Evolutionary conservation across 2,797 vertebrate genomes (phyloP), one percentile per base, ranked within the genome.

Genomic region (Nannoperca australis): DNA sequence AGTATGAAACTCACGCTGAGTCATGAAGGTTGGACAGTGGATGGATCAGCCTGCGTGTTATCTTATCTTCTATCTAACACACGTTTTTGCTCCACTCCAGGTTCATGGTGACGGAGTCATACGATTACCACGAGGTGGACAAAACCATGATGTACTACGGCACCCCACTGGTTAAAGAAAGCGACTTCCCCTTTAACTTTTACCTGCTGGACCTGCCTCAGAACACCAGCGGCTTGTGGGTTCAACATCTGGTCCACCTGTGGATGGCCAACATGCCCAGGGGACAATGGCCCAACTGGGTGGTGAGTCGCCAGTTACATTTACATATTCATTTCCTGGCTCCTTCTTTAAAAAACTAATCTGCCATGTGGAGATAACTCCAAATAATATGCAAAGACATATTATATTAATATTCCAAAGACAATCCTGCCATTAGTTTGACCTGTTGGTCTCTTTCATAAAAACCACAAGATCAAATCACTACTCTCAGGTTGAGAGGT

Each of bases 271-370:
- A 96, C 77, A 99, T 99, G 97, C 98, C 98, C 5, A 40, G 75
- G 60, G 97, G 97, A 77, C 95, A 95, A 59, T 99, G 98, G 98
- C 95, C 98, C 68, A 99, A 99, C 88, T 99, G 98, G 98, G 96
- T 94, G 96, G 98, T 99, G 92, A 95, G 96, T 89, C 22, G 4
- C 20, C 8, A 18, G 2, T 15, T 44, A 56, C 15, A 50, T 11
- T 45, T 7, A 51, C 1, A 17, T 38, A 8, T 17, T 32, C 1
- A 13, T 74, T 72, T 54, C 5, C 7, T 22, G 9, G 6, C 58
- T 53, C 5, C 15, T 38, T 66, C 15, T n/a, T n/a, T n/a, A n/a
- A 53, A 20, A 78, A 40, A 42, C 0, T 1, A 38, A 5, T 20
- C 9, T 40, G 9, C 0, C 2, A 36, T 11, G 53, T 12, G 2